These are phyloP conservation scores for Polypedilum pembai DNA, from an alignment of 1,140 invertebrate genomes.

Conservation along the genomic window DNA sequence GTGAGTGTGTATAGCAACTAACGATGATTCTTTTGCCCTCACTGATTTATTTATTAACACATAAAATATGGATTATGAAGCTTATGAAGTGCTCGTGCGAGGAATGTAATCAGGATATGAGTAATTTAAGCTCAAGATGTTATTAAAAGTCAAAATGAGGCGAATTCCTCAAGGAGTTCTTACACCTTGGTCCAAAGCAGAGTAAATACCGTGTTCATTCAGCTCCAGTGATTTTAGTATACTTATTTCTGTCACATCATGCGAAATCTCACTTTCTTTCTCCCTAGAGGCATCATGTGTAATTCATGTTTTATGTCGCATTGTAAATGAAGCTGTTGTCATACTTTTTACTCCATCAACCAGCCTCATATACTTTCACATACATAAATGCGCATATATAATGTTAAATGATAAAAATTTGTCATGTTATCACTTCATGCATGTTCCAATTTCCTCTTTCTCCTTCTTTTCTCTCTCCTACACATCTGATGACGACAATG, in stretches of 20 bases:
- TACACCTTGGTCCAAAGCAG: too few species aligned
- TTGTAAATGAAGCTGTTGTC: background rate
- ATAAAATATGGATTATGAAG: conserved; percentile 13
- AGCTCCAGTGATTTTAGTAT: too few species aligned
- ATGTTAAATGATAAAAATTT: conserved; percentile 20
- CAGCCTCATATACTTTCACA: background rate
- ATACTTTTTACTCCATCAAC: background rate
- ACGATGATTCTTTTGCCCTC: background rate
- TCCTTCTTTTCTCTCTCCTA: background rate
- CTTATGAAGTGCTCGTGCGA: background rate
- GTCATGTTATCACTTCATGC: conserved; percentile 11
- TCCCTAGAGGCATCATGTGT: conserved; percentile 15
- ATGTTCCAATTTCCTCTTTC: conserved; percentile 6
- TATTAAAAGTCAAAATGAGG: too few species aligned
- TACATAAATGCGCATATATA: background rate
- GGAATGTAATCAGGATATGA: too few species aligned
- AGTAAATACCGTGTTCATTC: too few species aligned
- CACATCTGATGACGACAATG: background rate
- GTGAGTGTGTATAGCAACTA: background rate
- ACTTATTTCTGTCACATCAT: too few species aligned
- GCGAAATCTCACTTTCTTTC: background rate
- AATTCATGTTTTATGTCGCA: conserved; percentile 5
- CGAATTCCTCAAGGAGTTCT: too few species aligned
- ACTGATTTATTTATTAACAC: conserved; percentile 8
- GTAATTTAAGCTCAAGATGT: too few species aligned